These are phyloP conservation scores for Falco punctatus DNA, from an alignment of 2,113 vertebrate genomes.

Conservation along the genomic window DNA sequence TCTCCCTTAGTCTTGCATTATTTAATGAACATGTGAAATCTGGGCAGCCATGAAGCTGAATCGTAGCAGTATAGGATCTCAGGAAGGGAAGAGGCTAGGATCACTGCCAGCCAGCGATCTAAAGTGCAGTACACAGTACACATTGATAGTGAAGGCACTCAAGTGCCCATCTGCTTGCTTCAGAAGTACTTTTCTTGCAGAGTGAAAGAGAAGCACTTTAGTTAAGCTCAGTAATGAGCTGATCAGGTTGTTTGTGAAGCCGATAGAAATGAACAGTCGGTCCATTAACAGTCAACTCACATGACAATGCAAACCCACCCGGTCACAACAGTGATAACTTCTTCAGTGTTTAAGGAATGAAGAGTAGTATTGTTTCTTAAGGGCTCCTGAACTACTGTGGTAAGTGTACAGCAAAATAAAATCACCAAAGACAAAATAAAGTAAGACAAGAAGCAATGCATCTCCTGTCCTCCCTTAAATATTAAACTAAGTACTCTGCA, in stretches of 20 bases:
- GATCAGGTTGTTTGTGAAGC: neutral
- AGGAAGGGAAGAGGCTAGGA: neutral
- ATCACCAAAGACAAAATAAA: neutral
- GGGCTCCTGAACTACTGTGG: neutral
- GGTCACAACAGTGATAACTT: neutral
- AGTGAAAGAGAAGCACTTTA: slow-evolving; percentile 7
- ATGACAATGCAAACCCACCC: neutral
- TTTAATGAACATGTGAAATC: neutral
- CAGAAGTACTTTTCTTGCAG: slow-evolving; percentile 9
- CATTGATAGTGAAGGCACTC: neutral
- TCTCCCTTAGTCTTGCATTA: slow-evolving; percentile 4
- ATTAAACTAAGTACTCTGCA: neutral
- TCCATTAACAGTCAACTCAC: neutral
- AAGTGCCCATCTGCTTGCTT: slow-evolving; percentile 38
- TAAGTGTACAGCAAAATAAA: neutral
- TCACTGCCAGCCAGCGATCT: neutral
- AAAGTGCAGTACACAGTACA: neutral
- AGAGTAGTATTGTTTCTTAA: neutral
- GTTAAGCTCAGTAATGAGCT: slow-evolving; percentile 16
- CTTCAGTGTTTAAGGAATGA: neutral
- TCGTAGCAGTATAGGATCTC: neutral
- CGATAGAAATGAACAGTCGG: neutral
- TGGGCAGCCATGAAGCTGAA: neutral
- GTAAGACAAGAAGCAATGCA: neutral
- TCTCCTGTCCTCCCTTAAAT: neutral